Evolutionary conservation across 2,888 invertebrate species (phyloP).

Genomic region (Dolomedes plantarius): DNA sequence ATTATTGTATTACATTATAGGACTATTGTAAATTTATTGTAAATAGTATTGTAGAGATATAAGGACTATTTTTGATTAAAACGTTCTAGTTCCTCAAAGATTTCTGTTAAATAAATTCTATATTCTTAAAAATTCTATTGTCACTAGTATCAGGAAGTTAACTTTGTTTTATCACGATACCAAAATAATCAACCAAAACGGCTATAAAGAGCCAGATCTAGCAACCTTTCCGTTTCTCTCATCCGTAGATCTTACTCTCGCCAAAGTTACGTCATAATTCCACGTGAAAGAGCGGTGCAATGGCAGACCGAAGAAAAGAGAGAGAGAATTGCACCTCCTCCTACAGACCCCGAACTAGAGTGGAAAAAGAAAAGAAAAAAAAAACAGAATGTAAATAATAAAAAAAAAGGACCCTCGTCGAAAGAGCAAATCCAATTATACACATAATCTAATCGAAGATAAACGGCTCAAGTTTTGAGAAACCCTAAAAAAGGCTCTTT

Average conservation of each 20-base stretch:
- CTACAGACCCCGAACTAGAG: background rate
- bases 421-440: constrained; percentile 59
- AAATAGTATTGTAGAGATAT: no score
- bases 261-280: background rate
- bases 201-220: background rate
- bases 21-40: no score
- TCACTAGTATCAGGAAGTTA: no score
- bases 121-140: no score
- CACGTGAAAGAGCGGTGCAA: background rate
- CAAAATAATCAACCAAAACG: no score
- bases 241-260: background rate
- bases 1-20: no score
- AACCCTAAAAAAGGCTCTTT: constrained; percentile 58
- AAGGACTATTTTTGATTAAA: no score
- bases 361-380: background rate
- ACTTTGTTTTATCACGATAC: no score
- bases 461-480: constrained; percentile 63
- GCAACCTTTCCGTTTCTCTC: background rate
- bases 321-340: background rate
- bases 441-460: constrained; percentile 67
- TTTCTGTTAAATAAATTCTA: no score
- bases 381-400: constrained; percentile 25
- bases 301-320: background rate
- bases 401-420: constrained; percentile 26
- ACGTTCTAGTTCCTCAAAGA: no score